phyloP scores from a whole-genome alignment of 2,113 vertebrate species.

The Corythornis madagascariensis region DNA sequence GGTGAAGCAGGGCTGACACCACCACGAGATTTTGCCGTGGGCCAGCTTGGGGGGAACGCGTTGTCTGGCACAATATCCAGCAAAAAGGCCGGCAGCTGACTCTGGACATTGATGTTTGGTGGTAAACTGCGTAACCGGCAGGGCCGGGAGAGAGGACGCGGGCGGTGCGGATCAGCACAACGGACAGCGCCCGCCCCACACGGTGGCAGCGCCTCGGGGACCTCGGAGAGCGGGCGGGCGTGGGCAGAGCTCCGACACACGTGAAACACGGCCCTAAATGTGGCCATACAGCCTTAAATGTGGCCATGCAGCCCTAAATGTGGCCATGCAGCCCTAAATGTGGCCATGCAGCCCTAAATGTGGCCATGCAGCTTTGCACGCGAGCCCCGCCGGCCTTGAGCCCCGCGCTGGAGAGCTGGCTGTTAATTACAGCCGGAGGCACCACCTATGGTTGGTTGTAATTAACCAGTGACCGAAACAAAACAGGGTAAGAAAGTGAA shows the following conservation, averaged over 20 bases:
- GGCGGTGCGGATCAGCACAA: background rate
- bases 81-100: no score
- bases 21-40: fast-evolving
- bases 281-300: no score
- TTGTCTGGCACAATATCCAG: fast-evolving
- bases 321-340: background rate
- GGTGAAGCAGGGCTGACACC: background rate
- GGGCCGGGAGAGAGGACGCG: background rate
- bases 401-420: background rate
- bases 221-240: background rate
- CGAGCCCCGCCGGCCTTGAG: no score
- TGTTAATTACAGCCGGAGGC: background rate
- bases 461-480: background rate
- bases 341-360: no score
- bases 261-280: background rate
- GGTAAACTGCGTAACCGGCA: fast-evolving
- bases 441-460: fast-evolving
- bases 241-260: background rate
- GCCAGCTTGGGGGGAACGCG: fast-evolving
- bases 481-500: background rate
- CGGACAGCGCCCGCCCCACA: background rate
- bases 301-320: no score
- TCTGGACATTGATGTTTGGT: fast-evolving
- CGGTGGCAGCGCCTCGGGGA: background rate
- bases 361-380: no score